A percentile compares a stretch with the other conserved stretches of the same genome.
phyloP scores from a whole-genome alignment of 2,797 vertebrate genomes.

The Onychomys torridus region DNA sequence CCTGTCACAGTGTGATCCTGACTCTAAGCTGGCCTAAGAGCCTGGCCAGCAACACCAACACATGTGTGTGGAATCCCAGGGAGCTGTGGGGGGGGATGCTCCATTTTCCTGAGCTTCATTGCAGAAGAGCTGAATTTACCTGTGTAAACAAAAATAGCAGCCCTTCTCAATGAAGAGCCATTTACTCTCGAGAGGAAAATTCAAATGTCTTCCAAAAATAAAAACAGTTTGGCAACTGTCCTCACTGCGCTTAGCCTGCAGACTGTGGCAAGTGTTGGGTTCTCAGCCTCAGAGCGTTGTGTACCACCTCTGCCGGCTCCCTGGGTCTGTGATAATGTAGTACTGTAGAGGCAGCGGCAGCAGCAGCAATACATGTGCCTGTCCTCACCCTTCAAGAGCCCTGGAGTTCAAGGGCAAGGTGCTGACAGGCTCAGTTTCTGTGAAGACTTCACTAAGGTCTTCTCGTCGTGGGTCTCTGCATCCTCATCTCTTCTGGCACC shows the following conservation, averaged over 20 bases:
- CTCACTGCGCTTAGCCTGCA: background rate
- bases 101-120: background rate
- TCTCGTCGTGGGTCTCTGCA: background rate
- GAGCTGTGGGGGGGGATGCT: background rate
- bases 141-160: background rate
- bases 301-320: background rate
- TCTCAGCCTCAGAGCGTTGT: no score
- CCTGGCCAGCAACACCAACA: background rate
- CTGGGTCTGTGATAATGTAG: background rate
- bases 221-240: background rate
- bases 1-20: background rate
- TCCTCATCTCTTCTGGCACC: background rate
- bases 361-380: no score
- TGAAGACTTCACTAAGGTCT: background rate
- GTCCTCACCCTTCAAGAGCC: background rate
- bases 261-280: background rate
- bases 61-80: no score
- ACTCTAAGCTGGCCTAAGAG: background rate
- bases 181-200: background rate
- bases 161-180: background rate
- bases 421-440: background rate
- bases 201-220: background rate
- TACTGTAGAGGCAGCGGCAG: no score
- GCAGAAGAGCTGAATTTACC: constrained; percentile 19
- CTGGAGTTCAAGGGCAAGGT: background rate